A percentile compares a stretch with the other conserved stretches of the same genome.
Evolutionary conservation across 2,888 invertebrate genomes (phyloP).

Genomic region (Hirtodrosophila confusa): DNA sequence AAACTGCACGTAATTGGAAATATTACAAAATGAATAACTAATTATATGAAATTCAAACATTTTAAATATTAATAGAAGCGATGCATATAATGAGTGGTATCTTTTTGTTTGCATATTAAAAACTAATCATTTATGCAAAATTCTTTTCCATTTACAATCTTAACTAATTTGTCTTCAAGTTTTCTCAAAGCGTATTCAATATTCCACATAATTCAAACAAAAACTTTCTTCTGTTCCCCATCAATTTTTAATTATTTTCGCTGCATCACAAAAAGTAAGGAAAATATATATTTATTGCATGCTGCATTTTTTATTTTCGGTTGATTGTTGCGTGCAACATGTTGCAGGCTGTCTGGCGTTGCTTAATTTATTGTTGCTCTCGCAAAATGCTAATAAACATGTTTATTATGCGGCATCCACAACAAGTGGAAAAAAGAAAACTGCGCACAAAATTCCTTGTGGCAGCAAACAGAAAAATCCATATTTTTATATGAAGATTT

Average conservation of each 20-base stretch:
- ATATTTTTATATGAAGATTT: constrained; percentile 55
- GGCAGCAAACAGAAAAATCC: constrained; percentile 48
- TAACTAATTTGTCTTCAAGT: no score
- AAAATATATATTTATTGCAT: constrained; percentile 59
- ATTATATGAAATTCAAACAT: no score
- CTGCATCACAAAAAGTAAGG: constrained; percentile 16
- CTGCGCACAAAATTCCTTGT: constrained; percentile 35
- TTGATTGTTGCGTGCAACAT: constrained; percentile 75
- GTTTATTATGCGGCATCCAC: constrained; percentile 72
- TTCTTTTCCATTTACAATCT: no score
- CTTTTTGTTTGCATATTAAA: no score
- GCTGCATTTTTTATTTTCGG: constrained; percentile 57
- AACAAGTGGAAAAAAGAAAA: constrained; percentile 46
- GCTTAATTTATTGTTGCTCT: constrained; percentile 71
- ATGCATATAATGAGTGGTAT: no score
- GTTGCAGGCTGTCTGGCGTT: constrained; percentile 62
- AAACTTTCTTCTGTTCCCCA: constrained; percentile 7
- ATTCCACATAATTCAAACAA: constrained; percentile 3
- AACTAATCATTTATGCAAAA: not conserved
- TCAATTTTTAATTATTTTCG: constrained; percentile 48
- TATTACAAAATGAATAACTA: no score
- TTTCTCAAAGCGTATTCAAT: constrained; percentile 16
- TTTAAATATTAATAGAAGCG: no score
- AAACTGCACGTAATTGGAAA: no score
- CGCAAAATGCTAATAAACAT: constrained; percentile 75